Evolutionary conservation across 2,113 vertebrate species (phyloP).

Genomic region (Colius striatus): DNA sequence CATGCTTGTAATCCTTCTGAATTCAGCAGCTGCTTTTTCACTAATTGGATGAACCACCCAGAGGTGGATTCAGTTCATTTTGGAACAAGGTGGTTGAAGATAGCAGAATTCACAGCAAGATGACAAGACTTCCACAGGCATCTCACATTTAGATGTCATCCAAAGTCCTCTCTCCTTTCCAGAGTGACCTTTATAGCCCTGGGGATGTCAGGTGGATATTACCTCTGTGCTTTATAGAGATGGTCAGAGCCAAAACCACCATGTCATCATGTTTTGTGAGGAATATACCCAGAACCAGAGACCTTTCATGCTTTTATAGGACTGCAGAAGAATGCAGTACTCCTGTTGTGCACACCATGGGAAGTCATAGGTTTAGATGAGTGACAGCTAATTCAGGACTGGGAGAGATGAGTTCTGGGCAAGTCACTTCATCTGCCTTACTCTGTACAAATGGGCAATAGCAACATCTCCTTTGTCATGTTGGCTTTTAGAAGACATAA

Average conservation of each 20-base stretch:
- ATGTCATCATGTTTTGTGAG: neutral
- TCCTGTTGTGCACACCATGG: neutral
- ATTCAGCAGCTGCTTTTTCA: neutral
- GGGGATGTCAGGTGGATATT: accelerated
- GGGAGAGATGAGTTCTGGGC: neutral
- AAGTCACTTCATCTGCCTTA: neutral
- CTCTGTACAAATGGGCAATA: neutral
- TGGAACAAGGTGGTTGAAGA: neutral
- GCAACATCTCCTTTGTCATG: accelerated
- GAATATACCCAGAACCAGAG: neutral
- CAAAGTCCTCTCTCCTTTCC: neutral
- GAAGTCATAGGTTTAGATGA: neutral
- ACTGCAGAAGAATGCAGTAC: neutral
- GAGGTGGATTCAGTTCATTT: neutral
- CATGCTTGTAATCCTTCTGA: neutral
- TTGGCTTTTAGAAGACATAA: neutral
- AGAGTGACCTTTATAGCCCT: neutral
- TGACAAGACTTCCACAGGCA: accelerated
- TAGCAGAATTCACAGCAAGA: neutral
- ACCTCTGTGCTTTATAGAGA: neutral
- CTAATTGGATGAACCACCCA: neutral
- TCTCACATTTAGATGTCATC: neutral
- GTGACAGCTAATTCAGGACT: neutral
- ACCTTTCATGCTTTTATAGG: neutral
- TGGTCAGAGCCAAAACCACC: neutral